Conservation (phyloP, 2,797 vertebrate species). For the Chloroceryle inda region DNA sequence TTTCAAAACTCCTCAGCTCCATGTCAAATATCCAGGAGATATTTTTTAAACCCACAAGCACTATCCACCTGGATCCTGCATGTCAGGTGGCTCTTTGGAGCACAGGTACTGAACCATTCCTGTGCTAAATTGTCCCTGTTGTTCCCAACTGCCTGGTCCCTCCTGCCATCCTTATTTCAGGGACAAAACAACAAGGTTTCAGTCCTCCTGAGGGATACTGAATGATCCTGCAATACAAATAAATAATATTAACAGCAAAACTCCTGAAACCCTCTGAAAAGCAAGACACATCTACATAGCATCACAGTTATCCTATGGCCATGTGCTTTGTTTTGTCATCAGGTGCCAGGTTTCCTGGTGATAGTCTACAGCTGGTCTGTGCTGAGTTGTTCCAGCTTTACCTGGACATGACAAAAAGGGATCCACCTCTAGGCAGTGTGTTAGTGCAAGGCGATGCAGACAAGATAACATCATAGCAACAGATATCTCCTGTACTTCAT, state of each 20-base stretch:
- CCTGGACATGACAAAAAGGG: not conserved
- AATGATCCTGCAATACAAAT: not conserved
- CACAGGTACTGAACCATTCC: rapidly evolving
- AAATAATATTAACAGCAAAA: not conserved
- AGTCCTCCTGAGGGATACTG: not conserved
- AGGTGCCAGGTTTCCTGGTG: not conserved
- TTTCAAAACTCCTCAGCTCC: not conserved
- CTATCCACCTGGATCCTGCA: not conserved
- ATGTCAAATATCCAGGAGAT: not conserved
- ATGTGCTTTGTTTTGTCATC: not conserved
- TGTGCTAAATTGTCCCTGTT: not conserved
- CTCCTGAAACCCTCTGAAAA: not conserved
- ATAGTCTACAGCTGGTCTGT: not conserved
- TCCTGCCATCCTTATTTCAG: not conserved
- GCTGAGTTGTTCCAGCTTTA: not conserved
- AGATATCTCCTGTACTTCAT: not conserved
- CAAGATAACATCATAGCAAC: not conserved
- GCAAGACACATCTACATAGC: not conserved
- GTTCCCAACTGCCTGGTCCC: not conserved
- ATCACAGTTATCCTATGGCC: not conserved
- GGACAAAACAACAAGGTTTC: not conserved
- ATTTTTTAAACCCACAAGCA: not conserved
- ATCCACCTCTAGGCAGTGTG: not conserved
- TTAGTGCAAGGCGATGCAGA: not conserved
- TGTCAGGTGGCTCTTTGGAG: not conserved